These are phyloP conservation scores for Acanthacorydalis orientalis DNA, from an alignment of 2,888 invertebrate genomes.

Conservation along the genomic window DNA sequence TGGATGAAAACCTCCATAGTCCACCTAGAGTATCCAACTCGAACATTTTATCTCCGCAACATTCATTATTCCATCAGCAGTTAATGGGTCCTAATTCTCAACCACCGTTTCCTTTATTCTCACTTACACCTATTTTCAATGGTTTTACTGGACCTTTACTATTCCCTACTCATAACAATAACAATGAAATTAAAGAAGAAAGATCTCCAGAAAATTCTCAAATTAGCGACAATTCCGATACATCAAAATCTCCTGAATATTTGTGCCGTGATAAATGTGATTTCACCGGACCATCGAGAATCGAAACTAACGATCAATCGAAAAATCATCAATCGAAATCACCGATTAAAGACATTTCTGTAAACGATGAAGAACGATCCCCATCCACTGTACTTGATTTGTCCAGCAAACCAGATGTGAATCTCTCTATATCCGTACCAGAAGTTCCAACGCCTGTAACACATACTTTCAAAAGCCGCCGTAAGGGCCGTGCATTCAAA, in stretches of 20 bases:
- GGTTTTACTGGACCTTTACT: neutral
- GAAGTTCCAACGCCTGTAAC: slow-evolving; percentile 23
- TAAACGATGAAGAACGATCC: slow-evolving; percentile 13
- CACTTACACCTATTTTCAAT: neutral
- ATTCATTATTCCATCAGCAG: slow-evolving; percentile 6
- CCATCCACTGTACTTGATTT: slow-evolving; percentile 38
- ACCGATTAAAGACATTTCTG: slow-evolving; percentile 4
- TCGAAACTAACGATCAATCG: neutral
- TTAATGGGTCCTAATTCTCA: slow-evolving; percentile 11
- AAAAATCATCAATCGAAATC: neutral
- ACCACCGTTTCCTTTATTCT: slow-evolving; percentile 13
- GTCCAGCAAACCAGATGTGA: slow-evolving; percentile 26
- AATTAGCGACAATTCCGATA: no score
- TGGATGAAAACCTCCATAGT: slow-evolving; percentile 2
- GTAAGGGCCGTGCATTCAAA: slow-evolving; percentile 77
- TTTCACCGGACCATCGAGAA: no score
- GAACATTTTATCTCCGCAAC: neutral
- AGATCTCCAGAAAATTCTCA: neutral
- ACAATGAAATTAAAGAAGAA: neutral
- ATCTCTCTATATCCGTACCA: slow-evolving; percentile 19
- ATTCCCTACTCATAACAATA: neutral
- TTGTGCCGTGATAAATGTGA: no score
- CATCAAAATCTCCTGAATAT: no score
- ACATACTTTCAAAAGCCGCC: slow-evolving; percentile 36
- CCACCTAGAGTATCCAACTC: slow-evolving; percentile 3